phyloP scores from a whole-genome alignment of 2,113 vertebrate genomes.

The Tylochromis polylepis region DNA sequence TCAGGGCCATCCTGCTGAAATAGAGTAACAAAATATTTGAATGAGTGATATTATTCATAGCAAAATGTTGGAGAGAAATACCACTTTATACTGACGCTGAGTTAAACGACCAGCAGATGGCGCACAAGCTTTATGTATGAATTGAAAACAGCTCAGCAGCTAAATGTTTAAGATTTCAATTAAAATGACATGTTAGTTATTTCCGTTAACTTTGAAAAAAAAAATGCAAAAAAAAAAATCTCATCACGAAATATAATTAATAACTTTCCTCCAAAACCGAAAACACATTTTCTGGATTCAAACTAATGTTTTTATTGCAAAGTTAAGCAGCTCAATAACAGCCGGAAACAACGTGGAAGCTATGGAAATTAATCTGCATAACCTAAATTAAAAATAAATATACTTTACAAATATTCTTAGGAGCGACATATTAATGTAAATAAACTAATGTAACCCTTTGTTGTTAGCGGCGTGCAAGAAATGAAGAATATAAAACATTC shows the following conservation, averaged over 20 bases:
- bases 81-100: rapidly evolving
- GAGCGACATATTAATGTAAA: background rate
- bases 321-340: background rate
- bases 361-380: background rate
- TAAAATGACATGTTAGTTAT: background rate
- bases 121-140: background rate
- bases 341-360: background rate
- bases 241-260: rapidly evolving
- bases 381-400: background rate
- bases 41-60: background rate
- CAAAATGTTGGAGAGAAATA: background rate
- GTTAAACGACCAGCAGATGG: constrained; percentile 37
- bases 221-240: background rate
- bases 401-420: background rate
- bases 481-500: background rate
- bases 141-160: background rate
- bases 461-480: background rate
- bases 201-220: background rate
- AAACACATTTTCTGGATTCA: background rate
- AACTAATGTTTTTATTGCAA: background rate
- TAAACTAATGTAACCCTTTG: rapidly evolving
- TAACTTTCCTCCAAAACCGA: background rate
- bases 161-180: background rate
- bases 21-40: background rate
- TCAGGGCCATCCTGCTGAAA: constrained; percentile 72